Conservation (phyloP, 2,888 invertebrate genomes). For the Tiphia femorata region DNA sequence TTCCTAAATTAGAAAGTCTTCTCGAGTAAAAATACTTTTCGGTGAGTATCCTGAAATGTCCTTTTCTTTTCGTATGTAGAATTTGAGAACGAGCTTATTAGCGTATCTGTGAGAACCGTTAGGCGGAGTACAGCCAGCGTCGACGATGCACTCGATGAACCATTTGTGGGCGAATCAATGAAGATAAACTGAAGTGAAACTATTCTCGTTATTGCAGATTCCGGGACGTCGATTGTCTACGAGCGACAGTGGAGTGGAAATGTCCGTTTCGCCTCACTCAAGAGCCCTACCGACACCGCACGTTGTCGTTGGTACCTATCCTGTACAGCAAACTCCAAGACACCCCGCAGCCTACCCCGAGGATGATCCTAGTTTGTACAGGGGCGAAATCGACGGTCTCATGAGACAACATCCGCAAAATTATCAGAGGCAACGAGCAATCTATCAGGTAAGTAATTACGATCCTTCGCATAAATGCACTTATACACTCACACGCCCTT, state of each 20-base stretch:
- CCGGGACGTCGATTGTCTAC: conserved; percentile 72
- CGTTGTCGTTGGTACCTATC: conserved; percentile 57
- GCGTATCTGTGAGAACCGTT: too few species aligned
- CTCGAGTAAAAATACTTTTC: too few species aligned
- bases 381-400: conserved; percentile 83
- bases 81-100: too few species aligned
- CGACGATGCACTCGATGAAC: too few species aligned
- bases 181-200: conserved; percentile 26
- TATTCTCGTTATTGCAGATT: conserved; percentile 51
- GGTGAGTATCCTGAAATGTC: too few species aligned
- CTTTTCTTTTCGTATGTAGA: too few species aligned
- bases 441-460: conserved; percentile 60
- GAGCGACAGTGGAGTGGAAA: conserved; percentile 71
- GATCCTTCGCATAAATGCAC: too few species aligned
- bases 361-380: conserved; percentile 77
- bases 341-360: conserved; percentile 72
- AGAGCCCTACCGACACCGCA: conserved; percentile 63
- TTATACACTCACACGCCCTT: too few species aligned
- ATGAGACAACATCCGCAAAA: conserved; percentile 83
- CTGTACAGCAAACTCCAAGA: conserved; percentile 56
- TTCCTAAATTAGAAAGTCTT: too few species aligned
- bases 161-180: conserved; percentile 5
- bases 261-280: conserved; percentile 65
- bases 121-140: too few species aligned
- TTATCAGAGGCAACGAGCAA: conserved; percentile 61